These are phyloP conservation scores for Hoplias malabaricus DNA, from an alignment of 2,113 vertebrate species.

Conservation along the genomic window DNA sequence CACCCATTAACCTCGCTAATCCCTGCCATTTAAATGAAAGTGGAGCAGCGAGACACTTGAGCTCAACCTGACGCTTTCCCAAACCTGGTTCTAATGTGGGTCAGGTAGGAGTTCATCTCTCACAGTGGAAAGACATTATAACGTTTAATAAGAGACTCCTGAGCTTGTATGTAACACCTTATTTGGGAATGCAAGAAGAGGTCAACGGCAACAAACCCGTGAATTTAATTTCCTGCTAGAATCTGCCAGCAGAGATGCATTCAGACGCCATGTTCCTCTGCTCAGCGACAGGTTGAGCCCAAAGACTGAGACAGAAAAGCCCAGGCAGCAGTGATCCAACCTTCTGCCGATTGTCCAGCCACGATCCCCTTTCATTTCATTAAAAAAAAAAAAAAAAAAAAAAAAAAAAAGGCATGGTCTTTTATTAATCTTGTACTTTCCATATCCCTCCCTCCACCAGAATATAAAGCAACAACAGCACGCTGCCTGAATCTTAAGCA, in stretches of 20 bases:
- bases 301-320: slow-evolving; percentile 25
- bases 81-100: slow-evolving; percentile 20
- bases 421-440: slow-evolving; percentile 42
- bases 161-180: neutral
- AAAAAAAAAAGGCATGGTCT: slow-evolving; percentile 16
- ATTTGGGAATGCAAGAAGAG: neutral
- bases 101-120: slow-evolving; percentile 13
- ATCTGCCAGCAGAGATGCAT: neutral
- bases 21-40: slow-evolving; percentile 37
- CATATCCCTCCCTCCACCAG: slow-evolving; percentile 14
- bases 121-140: slow-evolving; percentile 9
- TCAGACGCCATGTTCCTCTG: neutral
- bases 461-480: slow-evolving; percentile 43
- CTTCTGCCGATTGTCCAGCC: slow-evolving; percentile 21
- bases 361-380: slow-evolving; percentile 21
- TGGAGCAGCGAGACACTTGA: slow-evolving; percentile 10
- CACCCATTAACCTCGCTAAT: slow-evolving; percentile 42
- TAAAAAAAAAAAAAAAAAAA: too few relatives aligned
- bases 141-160: neutral
- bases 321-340: neutral
- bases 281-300: slow-evolving; percentile 24
- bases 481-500: slow-evolving; percentile 34
- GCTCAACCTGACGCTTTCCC: slow-evolving; percentile 1
- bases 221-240: neutral
- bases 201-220: neutral